phyloP scores from a whole-genome alignment of 2,113 vertebrate species.

The Rutilus rutilus region DNA sequence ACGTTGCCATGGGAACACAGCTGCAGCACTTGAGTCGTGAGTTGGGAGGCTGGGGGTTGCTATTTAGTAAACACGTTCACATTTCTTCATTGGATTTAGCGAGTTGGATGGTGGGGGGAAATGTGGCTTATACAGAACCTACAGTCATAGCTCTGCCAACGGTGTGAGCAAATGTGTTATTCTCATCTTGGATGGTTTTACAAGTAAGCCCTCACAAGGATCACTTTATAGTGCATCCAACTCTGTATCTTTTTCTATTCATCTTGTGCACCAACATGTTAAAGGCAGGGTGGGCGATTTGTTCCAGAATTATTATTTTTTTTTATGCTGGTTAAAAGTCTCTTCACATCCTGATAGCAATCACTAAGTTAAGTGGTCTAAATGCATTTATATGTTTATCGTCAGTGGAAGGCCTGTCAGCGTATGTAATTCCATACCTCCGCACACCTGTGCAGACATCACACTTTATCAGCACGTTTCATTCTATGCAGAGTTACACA shows the following conservation, averaged over 20 bases:
- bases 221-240: slow-evolving; percentile 10
- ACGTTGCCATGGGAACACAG: slow-evolving; percentile 61
- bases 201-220: neutral
- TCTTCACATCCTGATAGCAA: too few relatives aligned
- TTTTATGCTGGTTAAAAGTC: too few relatives aligned
- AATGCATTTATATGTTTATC: too few relatives aligned
- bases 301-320: too few relatives aligned
- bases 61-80: slow-evolving; percentile 58
- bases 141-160: neutral
- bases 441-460: too few relatives aligned
- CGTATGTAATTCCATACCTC: too few relatives aligned
- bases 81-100: slow-evolving; percentile 46
- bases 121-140: neutral
- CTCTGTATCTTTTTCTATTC: neutral
- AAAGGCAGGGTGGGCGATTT: too few relatives aligned
- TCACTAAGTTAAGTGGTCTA: too few relatives aligned
- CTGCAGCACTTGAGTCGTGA: slow-evolving; percentile 58
- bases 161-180: slow-evolving; percentile 22
- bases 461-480: too few relatives aligned
- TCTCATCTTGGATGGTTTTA: slow-evolving; percentile 1
- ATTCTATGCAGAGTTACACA: too few relatives aligned
- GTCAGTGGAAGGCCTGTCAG: too few relatives aligned
- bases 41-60: slow-evolving; percentile 53
- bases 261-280: neutral
- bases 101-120: slow-evolving; percentile 31